Evolutionary conservation across 2,888 invertebrate species (phyloP).

Genomic region (Didymodactylos carnosus): DNA sequence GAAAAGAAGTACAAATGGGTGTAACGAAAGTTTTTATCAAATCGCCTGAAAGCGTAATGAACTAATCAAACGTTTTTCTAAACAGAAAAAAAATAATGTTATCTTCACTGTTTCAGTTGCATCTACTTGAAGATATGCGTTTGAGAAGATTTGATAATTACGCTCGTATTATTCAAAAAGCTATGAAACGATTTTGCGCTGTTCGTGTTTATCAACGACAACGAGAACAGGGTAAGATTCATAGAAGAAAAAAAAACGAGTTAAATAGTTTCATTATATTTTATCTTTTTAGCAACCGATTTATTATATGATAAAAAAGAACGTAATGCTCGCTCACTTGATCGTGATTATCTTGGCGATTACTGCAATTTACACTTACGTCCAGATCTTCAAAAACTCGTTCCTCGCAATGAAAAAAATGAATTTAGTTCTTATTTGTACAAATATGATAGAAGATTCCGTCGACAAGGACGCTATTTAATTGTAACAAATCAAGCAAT

Average conservation of each 20-base stretch:
- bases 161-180: slow-evolving; percentile 47
- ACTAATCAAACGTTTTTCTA: not conserved
- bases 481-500: slow-evolving; percentile 43
- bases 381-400: slow-evolving; percentile 41
- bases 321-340: slow-evolving; percentile 43
- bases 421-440: slow-evolving; percentile 46
- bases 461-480: slow-evolving; percentile 37
- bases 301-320: slow-evolving; percentile 43
- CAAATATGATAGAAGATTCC: slow-evolving; percentile 47
- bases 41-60: slow-evolving; percentile 38
- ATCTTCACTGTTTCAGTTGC: slow-evolving; percentile 38
- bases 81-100: too few relatives aligned
- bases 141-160: slow-evolving; percentile 47
- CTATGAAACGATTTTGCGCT: slow-evolving; percentile 46
- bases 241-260: too few relatives aligned
- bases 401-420: slow-evolving; percentile 46
- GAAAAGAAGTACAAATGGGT: slow-evolving; percentile 46
- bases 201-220: slow-evolving; percentile 41
- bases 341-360: slow-evolving; percentile 48
- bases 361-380: slow-evolving; percentile 48
- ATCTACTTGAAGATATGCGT: slow-evolving; percentile 47
- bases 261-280: not conserved
- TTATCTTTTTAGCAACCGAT: slow-evolving; percentile 38
- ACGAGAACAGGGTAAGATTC: slow-evolving; percentile 41
- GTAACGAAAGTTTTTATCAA: slow-evolving; percentile 49